Conservation (phyloP, 2,113 vertebrate species). For the Pseudorectes ferrugineus region DNA sequence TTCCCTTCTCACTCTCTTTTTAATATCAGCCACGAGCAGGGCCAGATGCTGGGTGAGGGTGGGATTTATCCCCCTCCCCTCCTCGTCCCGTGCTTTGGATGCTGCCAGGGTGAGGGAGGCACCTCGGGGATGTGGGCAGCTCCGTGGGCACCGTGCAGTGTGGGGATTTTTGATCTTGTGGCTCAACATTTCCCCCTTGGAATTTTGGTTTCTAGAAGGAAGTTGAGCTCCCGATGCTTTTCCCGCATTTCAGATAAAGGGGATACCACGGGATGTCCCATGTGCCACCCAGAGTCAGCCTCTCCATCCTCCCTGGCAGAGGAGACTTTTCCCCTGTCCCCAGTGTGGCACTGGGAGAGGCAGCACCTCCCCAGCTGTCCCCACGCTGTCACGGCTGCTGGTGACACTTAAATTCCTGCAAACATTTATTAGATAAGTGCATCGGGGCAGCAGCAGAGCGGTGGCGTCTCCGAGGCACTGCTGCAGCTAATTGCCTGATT, state of each 20-base stretch:
- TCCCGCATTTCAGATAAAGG: neutral
- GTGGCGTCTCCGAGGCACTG: neutral
- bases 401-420: neutral
- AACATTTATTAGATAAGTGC: neutral
- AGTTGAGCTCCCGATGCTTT: rapidly evolving
- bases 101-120: neutral
- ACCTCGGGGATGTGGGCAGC: neutral
- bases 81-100: neutral
- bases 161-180: rapidly evolving
- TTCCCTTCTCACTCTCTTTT: neutral
- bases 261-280: rapidly evolving
- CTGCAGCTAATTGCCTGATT: neutral
- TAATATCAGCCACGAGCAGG: neutral
- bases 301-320: neutral
- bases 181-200: neutral
- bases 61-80: neutral
- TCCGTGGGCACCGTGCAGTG: rapidly evolving
- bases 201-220: neutral
- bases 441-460: neutral
- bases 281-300: rapidly evolving
- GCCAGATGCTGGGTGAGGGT: neutral
- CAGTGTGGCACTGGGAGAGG: neutral
- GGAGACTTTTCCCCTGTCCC: neutral
- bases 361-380: neutral
- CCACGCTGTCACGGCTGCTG: neutral